Evolutionary conservation across 2,888 invertebrate species (phyloP), one percentile per base, ranked within the genome.

Genomic region (Amorpha juglandis): DNA sequence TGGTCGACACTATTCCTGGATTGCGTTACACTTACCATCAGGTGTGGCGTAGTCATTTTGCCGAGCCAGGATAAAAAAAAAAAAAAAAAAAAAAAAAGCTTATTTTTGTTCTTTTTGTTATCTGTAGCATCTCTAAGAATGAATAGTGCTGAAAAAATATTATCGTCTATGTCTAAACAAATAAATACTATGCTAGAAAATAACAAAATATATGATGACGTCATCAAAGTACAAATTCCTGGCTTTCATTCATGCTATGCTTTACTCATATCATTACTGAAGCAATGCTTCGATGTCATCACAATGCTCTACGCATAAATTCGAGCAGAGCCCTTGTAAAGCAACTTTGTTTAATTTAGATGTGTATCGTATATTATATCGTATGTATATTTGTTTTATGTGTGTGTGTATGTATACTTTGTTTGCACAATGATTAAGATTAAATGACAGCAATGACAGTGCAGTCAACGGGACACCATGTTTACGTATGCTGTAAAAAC

Each of bases 401-500:
- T n/a, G n/a, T n/a, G n/a, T n/a, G n/a, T n/a, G n/a, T 33, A 3
- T 3, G 27, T 27, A 27, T n/a, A 63, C 27, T 6, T 7, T 52
- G 19, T 45, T 84, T 84, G 84, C 78, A 71, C 68, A 78, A 78
- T 82, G 81, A 85, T 84, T 86, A 83, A 83, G 83, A 87, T 84
- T 83, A 87, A 87, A 86, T 87, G 78, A 68, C 75, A 67, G 71
- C 69, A 68, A 70, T 74, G 74, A 71, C 68, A 73, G 72, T 73
- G 72, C 73, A 73, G 72, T 76, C 77, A 82, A 74, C 76, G 78
- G 73, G 71, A 66, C 53, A 69, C 73, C 67, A 73, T 88, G 85
- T 89, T 89, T 87, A 88, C 78, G 73, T 82, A 82, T 73, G 72
- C 69, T 74, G 75, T 78, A 81, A 80, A 84, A 82, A 83, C 83